These are phyloP conservation scores for Pycnonotus jocosus DNA, from an alignment of 2,113 vertebrate genomes.

Conservation along the genomic window DNA sequence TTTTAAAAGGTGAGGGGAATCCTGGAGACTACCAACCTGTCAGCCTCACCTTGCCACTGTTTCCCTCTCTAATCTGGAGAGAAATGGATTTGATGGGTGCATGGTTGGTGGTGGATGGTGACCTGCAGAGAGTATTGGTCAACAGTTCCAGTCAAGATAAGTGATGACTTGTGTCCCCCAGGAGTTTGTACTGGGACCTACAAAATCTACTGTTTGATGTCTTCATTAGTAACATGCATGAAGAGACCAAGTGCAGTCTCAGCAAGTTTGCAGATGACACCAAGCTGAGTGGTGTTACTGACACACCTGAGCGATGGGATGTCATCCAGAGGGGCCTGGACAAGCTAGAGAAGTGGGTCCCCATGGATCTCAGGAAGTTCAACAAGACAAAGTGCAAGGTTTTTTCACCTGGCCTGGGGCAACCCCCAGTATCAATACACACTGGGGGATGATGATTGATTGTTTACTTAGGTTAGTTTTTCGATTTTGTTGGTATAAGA, in stretches of 20 bases:
- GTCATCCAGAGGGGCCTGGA: not conserved
- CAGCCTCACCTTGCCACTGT: not conserved
- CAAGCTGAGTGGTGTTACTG: not conserved
- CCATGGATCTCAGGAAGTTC: not conserved
- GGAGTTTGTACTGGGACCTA: not conserved
- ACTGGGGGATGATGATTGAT: not conserved
- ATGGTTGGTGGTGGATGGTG: not conserved
- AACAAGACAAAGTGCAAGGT: fast-evolving
- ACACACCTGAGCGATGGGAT: not conserved
- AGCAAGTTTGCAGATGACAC: not conserved
- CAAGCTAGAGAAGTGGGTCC: not conserved
- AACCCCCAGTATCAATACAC: not conserved
- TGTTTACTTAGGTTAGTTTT: not conserved
- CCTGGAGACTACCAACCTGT: not conserved
- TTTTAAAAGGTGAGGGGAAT: not conserved
- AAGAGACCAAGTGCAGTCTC: not conserved
- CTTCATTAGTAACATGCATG: not conserved
- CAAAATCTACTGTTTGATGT: not conserved
- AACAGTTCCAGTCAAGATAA: not conserved
- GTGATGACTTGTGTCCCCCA: not conserved
- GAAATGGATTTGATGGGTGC: not conserved
- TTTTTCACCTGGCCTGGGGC: not conserved
- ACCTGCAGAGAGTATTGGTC: not conserved
- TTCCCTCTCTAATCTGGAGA: not conserved
- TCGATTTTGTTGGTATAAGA: not conserved